These are phyloP conservation scores for Homalodisca vitripennis DNA, from an alignment of 1,140 invertebrate genomes.

Conservation along the genomic window DNA sequence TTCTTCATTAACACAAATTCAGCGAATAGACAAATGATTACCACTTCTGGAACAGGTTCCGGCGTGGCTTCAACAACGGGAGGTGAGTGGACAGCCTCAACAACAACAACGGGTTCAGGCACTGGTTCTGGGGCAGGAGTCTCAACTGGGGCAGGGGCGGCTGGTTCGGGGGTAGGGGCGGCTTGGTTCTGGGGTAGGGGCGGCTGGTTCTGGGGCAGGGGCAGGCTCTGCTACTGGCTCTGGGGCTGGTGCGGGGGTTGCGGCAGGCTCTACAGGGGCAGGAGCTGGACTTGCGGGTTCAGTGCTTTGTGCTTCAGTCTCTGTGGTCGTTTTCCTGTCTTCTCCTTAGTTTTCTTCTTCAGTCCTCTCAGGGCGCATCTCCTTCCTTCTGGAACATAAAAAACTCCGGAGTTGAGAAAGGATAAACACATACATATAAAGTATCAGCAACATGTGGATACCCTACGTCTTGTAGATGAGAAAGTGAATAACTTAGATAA, in stretches of 20 bases:
- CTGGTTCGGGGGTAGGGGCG: not conserved
- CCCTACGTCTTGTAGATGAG: too few relatives aligned
- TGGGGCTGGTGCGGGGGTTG: not conserved
- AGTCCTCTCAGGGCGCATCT: constrained; percentile 19
- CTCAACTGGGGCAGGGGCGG: not conserved
- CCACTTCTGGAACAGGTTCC: constrained; percentile 15
- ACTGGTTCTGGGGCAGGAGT: constrained; percentile 6
- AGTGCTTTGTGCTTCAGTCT: constrained; percentile 29
- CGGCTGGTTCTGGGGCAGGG: constrained; percentile 8
- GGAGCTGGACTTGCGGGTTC: constrained; percentile 1
- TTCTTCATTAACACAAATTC: not conserved
- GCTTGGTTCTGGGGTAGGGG: not conserved
- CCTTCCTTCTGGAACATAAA: constrained; percentile 25
- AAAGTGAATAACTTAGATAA: too few relatives aligned
- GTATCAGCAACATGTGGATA: not conserved
- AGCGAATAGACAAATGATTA: not conserved
- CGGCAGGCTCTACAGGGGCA: not conserved
- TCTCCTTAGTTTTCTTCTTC: constrained; percentile 32
- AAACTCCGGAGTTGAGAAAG: not conserved
- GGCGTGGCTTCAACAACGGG: constrained; percentile 5
- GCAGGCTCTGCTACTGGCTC: not conserved
- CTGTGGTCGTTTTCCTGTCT: constrained; percentile 18
- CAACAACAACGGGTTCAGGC: not conserved
- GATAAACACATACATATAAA: not conserved
- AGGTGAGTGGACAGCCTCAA: not conserved